Evolutionary conservation across 2,888 invertebrate species (phyloP), one percentile per base, ranked within the genome.

Genomic region (Drosophila mettleri): DNA sequence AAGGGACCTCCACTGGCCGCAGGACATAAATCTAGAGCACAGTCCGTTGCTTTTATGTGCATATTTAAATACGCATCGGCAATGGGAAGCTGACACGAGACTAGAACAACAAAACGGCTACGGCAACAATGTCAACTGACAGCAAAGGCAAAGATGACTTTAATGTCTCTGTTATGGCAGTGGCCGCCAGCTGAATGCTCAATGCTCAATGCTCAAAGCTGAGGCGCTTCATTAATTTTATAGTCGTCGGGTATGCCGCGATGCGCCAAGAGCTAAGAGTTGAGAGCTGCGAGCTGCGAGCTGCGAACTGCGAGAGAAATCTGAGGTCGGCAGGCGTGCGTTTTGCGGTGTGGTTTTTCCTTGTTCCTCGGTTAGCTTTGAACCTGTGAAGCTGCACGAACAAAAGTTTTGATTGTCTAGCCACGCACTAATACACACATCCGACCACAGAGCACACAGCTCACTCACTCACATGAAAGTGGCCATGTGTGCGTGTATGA

Each of bases 171-270:
- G 67, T 79, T 70, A 43, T 39, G 72, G 55, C 54, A 57, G 69
- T 73, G 67, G 71, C 83, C 69, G 69, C 52, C 60, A 74, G 76
- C 80, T 74, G 74, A 83, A 75, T 66, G 68, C 69, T 60, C 38
- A 34, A 53, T 51, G 70, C 75, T 45, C n/a, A 83, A 75, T 66
- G 68, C 69, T 60, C 38, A 34, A 53, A 53, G 70, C 75, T 45
- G 78, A 74, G 83, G 71, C 87, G 86, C 87, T 87, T 85, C 87
- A 87, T 85, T 87, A 87, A 85, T 87, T 85, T 85, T 87, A 87
- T 85, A 80, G 79, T 68, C 76, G 46, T 49, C 51, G 33, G 8
- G 58, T 51, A 45, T 36, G 46, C 36, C 39, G 33, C 58, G 34
- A 48, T 34, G 34, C 49, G 33, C 16, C 45, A 14, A 29, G 27